Base-by-base conservation (phyloP, 2,797 vertebrate genomes). In the Triplophysa yarkandensis region DNA sequence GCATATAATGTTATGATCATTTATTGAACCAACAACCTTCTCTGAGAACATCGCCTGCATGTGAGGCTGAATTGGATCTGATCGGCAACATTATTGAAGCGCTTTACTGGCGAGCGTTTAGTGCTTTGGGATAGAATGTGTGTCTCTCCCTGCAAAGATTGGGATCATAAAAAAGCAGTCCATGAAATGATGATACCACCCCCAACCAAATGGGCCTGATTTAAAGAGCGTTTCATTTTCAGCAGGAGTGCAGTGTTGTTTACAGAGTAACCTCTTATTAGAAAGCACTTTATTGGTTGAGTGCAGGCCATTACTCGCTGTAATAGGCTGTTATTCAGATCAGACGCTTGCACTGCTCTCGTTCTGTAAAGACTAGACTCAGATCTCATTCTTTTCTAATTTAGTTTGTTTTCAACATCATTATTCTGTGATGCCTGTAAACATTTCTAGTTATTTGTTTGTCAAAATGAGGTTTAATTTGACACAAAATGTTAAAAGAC, bases 251-350 rank as follows among this genome's bases (percentile, higher is more conserved):
- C 4, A 23, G 55, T 58, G 46, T 72, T 68, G 86, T 80, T 78
- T 83, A 87, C 52, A 74, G 81, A 50, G 41, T 71, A 82, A 63
- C 36, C 55, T 83, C 85, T 89, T 85, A 89, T 91, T 89, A 90
- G 81, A 80, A 66, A 75, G 81, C 79, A 83, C 85, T 91, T 92
- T 88, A 90, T 87, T 86, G 86, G 80, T 84, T 80, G 73, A 82
- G 79, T 86, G 82, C 86, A 88, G 87, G 78, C 88, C 87, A 89
- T 91, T 91, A 87, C 85, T 85, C 83, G 77, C 83, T 82, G 80
- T 88, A 88, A 89, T 88, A 85, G 87, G 68, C 81, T 85, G 80
- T 88, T 87, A 86, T 86, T 86, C 77, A 80, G 81, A 81, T 82
- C 69, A 85, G 75, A 89, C 80, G 81, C 71, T 55, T 62, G 57